Percentiles rank a stretch among this genome's conserved stretches.
phyloP scores from a whole-genome alignment of 1,140 invertebrate species.

The Melipona quadrifasciata region DNA sequence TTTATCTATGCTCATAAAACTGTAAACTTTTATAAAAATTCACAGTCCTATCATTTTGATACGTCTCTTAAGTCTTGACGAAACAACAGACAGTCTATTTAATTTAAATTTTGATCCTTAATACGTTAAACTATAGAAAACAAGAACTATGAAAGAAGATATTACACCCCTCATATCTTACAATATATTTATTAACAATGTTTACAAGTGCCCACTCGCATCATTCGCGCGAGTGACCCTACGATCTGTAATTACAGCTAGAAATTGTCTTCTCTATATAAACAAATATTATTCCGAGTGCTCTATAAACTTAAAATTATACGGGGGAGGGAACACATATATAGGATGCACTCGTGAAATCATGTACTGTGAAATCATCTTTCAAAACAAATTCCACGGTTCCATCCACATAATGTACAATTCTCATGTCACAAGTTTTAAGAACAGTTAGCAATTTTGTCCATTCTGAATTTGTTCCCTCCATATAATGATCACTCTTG shows the following conservation, averaged over 20 bases:
- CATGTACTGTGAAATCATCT: not conserved
- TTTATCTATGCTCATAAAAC: no score
- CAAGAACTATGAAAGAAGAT: not conserved
- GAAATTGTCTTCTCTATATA: constrained; percentile 35
- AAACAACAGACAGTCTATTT: no score
- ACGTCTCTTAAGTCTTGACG: no score
- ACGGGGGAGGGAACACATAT: constrained; percentile 27
- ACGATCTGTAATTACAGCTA: constrained; percentile 35
- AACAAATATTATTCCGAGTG: constrained; percentile 18
- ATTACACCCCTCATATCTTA: not conserved
- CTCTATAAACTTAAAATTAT: constrained; percentile 43
- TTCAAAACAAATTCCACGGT: not conserved
- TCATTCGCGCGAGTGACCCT: constrained; percentile 17
- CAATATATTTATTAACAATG: constrained; percentile 64
- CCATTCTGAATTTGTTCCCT: not conserved
- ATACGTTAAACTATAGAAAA: not conserved
- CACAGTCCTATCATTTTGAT: no score
- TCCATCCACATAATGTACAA: not conserved
- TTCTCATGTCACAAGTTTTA: not conserved
- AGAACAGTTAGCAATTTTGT: constrained; percentile 15
- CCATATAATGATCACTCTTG: not conserved
- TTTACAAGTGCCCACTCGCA: constrained; percentile 49
- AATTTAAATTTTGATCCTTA: no score
- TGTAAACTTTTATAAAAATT: no score
- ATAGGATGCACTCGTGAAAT: not conserved